phyloP scores from a whole-genome alignment of 2,113 vertebrate species.

The Emydura subglobosa region DNA sequence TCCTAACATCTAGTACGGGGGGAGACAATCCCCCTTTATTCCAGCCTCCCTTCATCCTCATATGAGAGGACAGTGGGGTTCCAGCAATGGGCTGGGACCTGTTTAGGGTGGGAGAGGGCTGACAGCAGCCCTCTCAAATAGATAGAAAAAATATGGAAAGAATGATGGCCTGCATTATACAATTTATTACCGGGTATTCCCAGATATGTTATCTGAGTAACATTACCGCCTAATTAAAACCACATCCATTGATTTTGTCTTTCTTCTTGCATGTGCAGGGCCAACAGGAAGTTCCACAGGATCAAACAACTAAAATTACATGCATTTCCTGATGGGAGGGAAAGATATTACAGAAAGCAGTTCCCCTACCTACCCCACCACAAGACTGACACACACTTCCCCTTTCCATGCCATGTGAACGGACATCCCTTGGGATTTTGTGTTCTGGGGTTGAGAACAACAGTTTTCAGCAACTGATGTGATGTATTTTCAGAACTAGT shows the following conservation, averaged over 20 bases:
- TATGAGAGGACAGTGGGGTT: background rate
- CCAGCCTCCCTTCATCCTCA: background rate
- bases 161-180: background rate
- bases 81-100: background rate
- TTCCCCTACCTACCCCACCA: background rate
- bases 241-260: background rate
- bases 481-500: no score
- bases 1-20: background rate
- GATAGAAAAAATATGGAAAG: background rate
- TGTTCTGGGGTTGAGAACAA: no score
- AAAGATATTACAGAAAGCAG: background rate
- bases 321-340: background rate
- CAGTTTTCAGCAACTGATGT: no score
- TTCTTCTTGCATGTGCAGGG: background rate
- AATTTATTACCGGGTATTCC: background rate
- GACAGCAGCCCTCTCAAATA: background rate
- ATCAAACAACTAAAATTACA: background rate
- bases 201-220: background rate
- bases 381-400: background rate
- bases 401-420: background rate
- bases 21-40: background rate
- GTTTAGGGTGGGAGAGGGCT: background rate
- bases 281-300: background rate
- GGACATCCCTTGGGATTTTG: background rate
- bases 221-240: background rate